Base-by-base conservation (phyloP, 2,797 vertebrate species). In the Micromesistius poutassou region DNA sequence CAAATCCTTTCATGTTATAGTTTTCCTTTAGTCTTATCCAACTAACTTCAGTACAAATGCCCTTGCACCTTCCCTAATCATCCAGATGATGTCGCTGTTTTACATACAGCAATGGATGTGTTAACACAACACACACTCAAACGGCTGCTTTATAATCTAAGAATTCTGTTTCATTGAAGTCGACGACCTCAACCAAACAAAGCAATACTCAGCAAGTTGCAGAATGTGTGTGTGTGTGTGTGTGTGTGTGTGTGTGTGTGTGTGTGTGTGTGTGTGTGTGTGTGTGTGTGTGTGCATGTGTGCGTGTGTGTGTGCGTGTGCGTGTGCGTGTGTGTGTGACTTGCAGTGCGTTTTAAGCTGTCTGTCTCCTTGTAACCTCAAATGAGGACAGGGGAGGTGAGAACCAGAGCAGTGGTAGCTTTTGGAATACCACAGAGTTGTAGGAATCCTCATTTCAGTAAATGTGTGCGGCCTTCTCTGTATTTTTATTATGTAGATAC, bases 11-110 rank as follows among this genome's bases (percentile, higher is more conserved):
- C 1, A 55, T 22, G 55, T 9, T 50, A 8, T 62, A 9, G 8
- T 62, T 62, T 62, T 19, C 19, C 28, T 68, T 28, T 68, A 12
- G 62, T 68, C 25, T 3, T 68, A 62, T 12, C n/a, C 62, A 12
- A 28, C 62, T 28, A 12, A 25, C 62, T 10, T 28, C 25, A 10
- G 62, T 28, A 2, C n/a, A 68, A n/a, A 28, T 6, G n/a, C 62
- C 25, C 8, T 68, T 68, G 62, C 62, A 28, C 50, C 40, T 33
- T 3, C 22, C 30, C 31, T 71, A 19, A 71, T 38, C 36, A 80
- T 79, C 90, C 89, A 91, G 90, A 87, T 46, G 89, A 84, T 85
- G 91, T 89, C 89, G 82, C 87, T 90, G 86, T 91, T 89, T 85
- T 81, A 79, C 80, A 86, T 87, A 79, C 77, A 79, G 77, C 77